Conservation (phyloP, 1,140 invertebrate species). For the Chlorops oryzae region DNA sequence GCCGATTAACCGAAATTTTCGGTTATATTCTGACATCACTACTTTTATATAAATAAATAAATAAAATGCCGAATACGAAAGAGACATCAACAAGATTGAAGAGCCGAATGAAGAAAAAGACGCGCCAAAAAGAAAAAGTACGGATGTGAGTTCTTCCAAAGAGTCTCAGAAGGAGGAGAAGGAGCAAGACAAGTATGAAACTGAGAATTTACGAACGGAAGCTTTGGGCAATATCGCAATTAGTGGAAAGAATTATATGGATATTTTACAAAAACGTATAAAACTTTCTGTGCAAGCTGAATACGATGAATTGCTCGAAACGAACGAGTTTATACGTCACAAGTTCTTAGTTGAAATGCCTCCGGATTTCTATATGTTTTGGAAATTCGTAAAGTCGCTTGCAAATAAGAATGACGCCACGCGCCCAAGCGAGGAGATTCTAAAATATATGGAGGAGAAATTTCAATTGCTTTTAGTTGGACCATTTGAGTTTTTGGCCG, state of each 20-base stretch:
- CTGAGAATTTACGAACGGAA: slow-evolving; percentile 30
- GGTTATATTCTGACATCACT: too few relatives aligned
- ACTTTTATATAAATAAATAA: too few relatives aligned
- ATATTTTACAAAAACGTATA: slow-evolving; percentile 41
- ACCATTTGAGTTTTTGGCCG: slow-evolving; percentile 76
- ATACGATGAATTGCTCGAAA: slow-evolving; percentile 37
- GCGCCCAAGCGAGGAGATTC: slow-evolving; percentile 26
- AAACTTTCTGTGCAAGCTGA: slow-evolving; percentile 35
- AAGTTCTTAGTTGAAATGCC: slow-evolving; percentile 85
- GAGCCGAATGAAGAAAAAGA: too few relatives aligned
- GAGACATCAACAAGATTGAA: too few relatives aligned
- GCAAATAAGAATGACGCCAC: slow-evolving; percentile 56
- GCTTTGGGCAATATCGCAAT: slow-evolving; percentile 32
- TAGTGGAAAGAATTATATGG: slow-evolving; percentile 39
- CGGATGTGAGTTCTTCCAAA: too few relatives aligned
- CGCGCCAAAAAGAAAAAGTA: too few relatives aligned
- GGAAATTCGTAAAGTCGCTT: slow-evolving; percentile 67
- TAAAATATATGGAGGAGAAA: slow-evolving; percentile 57
- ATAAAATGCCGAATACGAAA: too few relatives aligned
- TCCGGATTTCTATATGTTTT: slow-evolving; percentile 79
- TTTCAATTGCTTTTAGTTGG: slow-evolving; percentile 73
- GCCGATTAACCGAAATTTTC: too few relatives aligned
- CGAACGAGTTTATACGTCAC: slow-evolving; percentile 57
- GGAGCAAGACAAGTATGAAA: slow-evolving; percentile 22
- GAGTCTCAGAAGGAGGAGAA: slow-evolving; percentile 11